A percentile compares a stretch with the other conserved stretches of the same genome.
phyloP scores from a whole-genome alignment of 2,888 invertebrate genomes.

The Pyrgus malvae region DNA sequence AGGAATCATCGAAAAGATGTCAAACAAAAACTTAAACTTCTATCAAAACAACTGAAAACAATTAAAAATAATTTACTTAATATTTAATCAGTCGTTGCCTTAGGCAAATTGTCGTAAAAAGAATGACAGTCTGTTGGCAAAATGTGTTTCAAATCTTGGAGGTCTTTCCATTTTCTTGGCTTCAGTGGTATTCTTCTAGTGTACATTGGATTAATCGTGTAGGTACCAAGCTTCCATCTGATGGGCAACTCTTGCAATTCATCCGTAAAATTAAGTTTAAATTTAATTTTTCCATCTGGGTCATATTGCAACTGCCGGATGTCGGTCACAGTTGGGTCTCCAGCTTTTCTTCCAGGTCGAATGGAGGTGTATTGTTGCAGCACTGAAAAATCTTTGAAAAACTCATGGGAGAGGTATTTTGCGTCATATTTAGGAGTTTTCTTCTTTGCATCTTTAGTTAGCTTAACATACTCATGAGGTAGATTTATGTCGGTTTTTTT shows the following conservation, averaged over 20 bases:
- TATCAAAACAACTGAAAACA: too few species aligned
- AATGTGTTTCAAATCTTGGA: neutral
- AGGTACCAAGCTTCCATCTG: too few species aligned
- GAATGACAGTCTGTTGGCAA: neutral
- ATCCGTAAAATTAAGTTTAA: neutral
- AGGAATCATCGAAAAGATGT: too few species aligned
- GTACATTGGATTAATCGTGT: too few species aligned
- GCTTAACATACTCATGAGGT: slow-evolving; percentile 1
- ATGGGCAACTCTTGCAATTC: neutral
- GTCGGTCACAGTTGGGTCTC: neutral
- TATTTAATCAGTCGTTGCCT: too few species aligned
- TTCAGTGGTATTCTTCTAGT: neutral
- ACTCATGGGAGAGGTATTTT: neutral
- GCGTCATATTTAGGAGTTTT: slow-evolving; percentile 14
- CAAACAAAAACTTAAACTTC: too few species aligned
- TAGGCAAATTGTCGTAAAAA: neutral
- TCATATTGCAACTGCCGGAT: neutral
- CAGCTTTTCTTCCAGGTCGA: neutral
- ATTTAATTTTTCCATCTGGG: neutral
- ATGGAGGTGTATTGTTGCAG: too few species aligned
- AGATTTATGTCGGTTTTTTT: slow-evolving; percentile 21
- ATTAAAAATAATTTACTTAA: too few species aligned
- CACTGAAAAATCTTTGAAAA: neutral
- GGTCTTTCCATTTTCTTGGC: neutral
- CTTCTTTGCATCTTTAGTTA: slow-evolving; percentile 25